Conservation (phyloP, 2,113 vertebrate genomes). For the Corythornis vintsioides region DNA sequence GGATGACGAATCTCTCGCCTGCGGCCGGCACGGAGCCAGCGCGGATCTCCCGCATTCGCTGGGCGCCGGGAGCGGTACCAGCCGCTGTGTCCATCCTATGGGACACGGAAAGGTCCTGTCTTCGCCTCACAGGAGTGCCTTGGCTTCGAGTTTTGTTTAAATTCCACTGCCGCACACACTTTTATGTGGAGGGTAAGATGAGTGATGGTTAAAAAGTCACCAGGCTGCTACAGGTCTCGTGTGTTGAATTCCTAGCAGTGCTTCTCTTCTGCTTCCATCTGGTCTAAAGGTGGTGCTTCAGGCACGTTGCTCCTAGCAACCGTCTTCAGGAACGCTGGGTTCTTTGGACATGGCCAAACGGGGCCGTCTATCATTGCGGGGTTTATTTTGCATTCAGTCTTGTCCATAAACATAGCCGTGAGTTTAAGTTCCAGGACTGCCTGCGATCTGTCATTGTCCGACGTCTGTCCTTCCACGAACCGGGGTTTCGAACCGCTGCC, state of each 20-base stretch:
- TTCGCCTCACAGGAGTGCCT: neutral
- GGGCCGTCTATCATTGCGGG: slow-evolving; percentile 6
- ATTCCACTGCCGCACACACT: neutral
- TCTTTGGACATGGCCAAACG: slow-evolving; percentile 64
- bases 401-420: neutral
- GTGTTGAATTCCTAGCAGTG: slow-evolving; percentile 43
- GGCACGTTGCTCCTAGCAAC: slow-evolving; percentile 86
- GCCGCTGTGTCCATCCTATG: neutral
- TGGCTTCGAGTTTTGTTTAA: neutral
- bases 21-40: accelerated
- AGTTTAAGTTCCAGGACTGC: neutral
- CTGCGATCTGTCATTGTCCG: neutral
- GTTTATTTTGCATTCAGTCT: neutral
- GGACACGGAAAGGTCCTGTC: neutral
- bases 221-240: slow-evolving; percentile 12
- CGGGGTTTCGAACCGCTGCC: neutral
- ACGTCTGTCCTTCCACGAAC: neutral
- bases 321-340: slow-evolving; percentile 74
- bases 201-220: slow-evolving; percentile 42
- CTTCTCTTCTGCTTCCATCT: slow-evolving; percentile 53
- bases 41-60: neutral
- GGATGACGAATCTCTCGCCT: neutral
- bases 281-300: slow-evolving; percentile 75
- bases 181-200: neutral
- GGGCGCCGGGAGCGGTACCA: neutral